Base-by-base conservation (phyloP, 2,113 vertebrate species). In the Peromyscus leucopus region DNA sequence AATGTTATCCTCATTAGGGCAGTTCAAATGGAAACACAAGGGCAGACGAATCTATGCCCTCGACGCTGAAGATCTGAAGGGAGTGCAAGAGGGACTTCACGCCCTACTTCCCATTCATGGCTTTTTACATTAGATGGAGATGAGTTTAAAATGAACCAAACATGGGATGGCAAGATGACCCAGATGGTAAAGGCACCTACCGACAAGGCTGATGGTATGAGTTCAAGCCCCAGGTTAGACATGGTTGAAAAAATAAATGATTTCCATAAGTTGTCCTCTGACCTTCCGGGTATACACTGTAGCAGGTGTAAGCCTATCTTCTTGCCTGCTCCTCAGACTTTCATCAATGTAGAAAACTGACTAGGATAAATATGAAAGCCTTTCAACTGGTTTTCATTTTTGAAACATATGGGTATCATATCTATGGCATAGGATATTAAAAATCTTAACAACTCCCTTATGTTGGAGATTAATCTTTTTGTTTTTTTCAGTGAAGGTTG, bases 1-100 rank as follows among this genome's bases (percentile, higher is more conserved):
- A 96, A 84, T 89, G 48, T 48, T 79, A 76, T 51, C 39, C 88
- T 82, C 59, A 76, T 88, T 90, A 94, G 85, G 33, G n/a, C 13
- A 24, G 63, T 75, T 88, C 28, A 71, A 65, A 51, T 85, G n/a
- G 78, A 92, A 78, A 95, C 36, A 69, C 13, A 57, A 67, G 46
- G 33, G 39, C 57, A 85, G 61, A 86, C 3, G n/a, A 51, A n/a
- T 8, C 39, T 10, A 36, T 63, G 21, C 9, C 7, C 61, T 28
- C 46, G 31, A 67, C 28, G 28, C 13, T 61, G 74, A 72, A 86
- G 63, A 67, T 17, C 17, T 22, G 11, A 78, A 93, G 31, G n/a
- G 13, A 61, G 78, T 2, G 46, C 16, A 90, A 3, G 63, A 42
- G 17, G 19, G 89, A 65, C 15, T 17, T 26, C 36, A 71, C 24